Percentiles rank a stretch among this genome's conserved stretches.
phyloP scores from a whole-genome alignment of 2,888 invertebrate genomes.

The Leptinotarsa peninsularis region DNA sequence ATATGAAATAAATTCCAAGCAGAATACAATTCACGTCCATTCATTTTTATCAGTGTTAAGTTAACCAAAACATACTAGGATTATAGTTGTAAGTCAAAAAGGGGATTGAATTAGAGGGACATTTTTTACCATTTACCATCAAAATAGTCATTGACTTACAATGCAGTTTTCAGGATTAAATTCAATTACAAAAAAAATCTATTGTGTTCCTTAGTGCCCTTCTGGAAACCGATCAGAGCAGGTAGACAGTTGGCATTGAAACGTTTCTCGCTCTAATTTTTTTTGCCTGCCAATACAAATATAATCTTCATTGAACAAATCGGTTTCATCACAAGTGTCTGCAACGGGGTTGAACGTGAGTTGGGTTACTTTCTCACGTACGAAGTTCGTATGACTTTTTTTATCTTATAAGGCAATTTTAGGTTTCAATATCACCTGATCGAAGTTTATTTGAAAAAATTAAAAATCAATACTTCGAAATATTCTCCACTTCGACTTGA shows the following conservation, averaged over 20 bases:
- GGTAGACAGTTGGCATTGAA: conserved; percentile 52
- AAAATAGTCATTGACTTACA: conserved; percentile 64
- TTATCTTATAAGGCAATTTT: not conserved
- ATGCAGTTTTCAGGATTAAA: conserved; percentile 61
- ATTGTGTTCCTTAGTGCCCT: conserved; percentile 52
- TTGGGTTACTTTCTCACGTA: conserved; percentile 57
- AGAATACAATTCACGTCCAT: conserved; percentile 37
- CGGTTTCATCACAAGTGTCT: conserved; percentile 63
- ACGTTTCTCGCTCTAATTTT: conserved; percentile 57
- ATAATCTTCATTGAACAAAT: conserved; percentile 65
- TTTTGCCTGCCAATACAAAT: conserved; percentile 59
- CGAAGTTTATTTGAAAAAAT: not conserved
- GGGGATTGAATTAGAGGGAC: conserved; percentile 53
- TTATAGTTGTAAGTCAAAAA: conserved; percentile 62
- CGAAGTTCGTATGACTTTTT: not conserved
- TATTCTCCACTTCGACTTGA: too few species aligned
- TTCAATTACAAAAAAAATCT: conserved; percentile 52
- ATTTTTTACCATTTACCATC: conserved; percentile 59
- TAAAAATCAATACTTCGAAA: too few species aligned
- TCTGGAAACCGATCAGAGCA: conserved; percentile 50
- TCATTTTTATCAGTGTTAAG: conserved; percentile 55
- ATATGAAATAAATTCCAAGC: conserved; percentile 51
- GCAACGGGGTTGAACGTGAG: conserved; percentile 59
- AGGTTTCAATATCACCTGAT: not conserved
- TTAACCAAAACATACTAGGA: conserved; percentile 63